Evolutionary conservation across 1,140 invertebrate species (phyloP), one percentile per base, ranked within the genome.

Genomic region (Lamellibrachia luymesi): DNA sequence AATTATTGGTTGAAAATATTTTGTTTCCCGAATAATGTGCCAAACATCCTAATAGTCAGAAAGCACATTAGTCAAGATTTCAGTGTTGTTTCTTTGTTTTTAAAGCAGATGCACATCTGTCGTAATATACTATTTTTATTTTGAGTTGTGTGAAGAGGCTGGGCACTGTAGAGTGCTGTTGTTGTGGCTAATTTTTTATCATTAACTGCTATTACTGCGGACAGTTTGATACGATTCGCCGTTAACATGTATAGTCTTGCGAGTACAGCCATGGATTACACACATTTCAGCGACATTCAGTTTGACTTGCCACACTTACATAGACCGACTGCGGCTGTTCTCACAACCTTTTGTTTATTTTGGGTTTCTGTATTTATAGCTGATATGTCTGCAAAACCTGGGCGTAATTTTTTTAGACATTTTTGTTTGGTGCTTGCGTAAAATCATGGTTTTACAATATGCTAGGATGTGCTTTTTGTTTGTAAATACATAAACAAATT

Each of bases 401-500:
- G 38, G 64, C 64, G 17, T 80, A 80, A 80, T 80, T 80, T 8
- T 80, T 80, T 6, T 80, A 80, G 64, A 22, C 64, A 80, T 80
- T 80, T 56, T 80, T 80, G 64, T 80, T 80, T 80, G 64, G 64
- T 80, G 64, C 52, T 56, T 56, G 52, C 64, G 64, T 80, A 80
- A 80, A 80, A 80, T 80, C 64, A 80, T 80, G 64, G 64, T 80
- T 80, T 80, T 80, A 22, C 64, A 80, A 22, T 80, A 56, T 56
- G 52, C 52, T 56, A 80, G 64, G 2, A 22, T 17, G 25, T 80
- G 64, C 64, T 80, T 80, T 80, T 80, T 80, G 64, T 10, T 80
- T 80, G 64, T 80, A 80, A 80, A 80, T 80, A 80, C 13, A 80
- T 80, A 80, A 80, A 80, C 64, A 80, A 80, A 80, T 80, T 80